phyloP scores from a whole-genome alignment of 2,888 invertebrate genomes.

The Lucinisca nassula region DNA sequence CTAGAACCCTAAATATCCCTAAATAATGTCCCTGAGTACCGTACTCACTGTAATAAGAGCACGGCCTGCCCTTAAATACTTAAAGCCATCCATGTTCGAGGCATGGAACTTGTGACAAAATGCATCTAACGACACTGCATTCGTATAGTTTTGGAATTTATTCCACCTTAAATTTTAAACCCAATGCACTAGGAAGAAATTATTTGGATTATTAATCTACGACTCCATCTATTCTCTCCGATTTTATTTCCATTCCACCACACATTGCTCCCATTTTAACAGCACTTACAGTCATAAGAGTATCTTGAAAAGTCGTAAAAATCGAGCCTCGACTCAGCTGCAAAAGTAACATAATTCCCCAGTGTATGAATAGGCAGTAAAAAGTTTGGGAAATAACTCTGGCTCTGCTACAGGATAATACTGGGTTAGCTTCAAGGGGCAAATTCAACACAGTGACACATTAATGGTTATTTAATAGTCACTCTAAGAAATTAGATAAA shows the following conservation, averaged over 20 bases:
- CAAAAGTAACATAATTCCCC: slow-evolving; percentile 5
- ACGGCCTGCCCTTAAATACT: too few species aligned
- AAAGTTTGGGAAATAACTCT: slow-evolving; percentile 18
- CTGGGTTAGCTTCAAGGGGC: slow-evolving; percentile 32
- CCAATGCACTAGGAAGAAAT: neutral
- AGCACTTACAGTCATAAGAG: neutral
- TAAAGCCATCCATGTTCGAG: too few species aligned
- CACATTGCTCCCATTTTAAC: slow-evolving; percentile 13
- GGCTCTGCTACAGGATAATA: slow-evolving; percentile 47
- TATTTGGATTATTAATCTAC: neutral
- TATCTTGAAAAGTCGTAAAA: slow-evolving; percentile 24
- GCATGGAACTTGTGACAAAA: neutral
- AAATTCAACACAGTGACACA: slow-evolving; percentile 64
- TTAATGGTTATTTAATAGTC: slow-evolving; percentile 63
- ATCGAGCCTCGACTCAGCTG: neutral
- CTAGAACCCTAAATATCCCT: too few species aligned
- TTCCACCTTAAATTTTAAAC: neutral
- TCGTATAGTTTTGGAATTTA: too few species aligned
- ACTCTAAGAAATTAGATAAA: slow-evolving; percentile 17
- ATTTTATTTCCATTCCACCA: neutral
- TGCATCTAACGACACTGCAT: too few species aligned
- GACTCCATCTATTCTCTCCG: neutral
- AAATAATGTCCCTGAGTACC: too few species aligned
- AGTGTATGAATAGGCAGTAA: slow-evolving; percentile 11
- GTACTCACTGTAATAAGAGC: too few species aligned